Evolutionary conservation across 2,797 vertebrate species (phyloP).

Genomic region (Macropodus opercularis): DNA sequence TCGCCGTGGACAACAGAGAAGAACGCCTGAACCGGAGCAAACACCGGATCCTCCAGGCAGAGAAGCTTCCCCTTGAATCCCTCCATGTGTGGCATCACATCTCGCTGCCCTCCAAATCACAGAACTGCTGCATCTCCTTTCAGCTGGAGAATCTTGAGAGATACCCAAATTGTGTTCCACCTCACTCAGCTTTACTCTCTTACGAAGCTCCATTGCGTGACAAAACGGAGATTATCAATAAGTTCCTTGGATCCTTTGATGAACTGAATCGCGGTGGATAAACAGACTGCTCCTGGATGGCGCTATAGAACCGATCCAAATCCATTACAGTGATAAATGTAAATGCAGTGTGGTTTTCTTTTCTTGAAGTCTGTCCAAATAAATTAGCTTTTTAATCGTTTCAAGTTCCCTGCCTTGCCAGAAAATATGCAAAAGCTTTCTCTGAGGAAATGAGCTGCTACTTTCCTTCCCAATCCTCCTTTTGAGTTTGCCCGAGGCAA

Average conservation of each 20-base stretch:
- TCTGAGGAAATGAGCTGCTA: conserved; percentile 56
- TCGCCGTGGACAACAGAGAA: conserved; percentile 60
- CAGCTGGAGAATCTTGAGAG: conserved; percentile 9
- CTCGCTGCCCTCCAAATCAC: conserved; percentile 4
- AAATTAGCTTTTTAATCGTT: conserved; percentile 71
- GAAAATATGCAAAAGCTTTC: conserved; percentile 63
- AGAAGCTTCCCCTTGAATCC: conserved; percentile 11
- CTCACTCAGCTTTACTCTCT: conserved; percentile 58
- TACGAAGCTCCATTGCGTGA: conserved; percentile 71
- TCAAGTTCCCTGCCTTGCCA: conserved; percentile 66
- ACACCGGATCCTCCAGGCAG: conserved; percentile 31
- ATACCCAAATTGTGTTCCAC: conserved; percentile 20
- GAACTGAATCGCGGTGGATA: conserved; percentile 55
- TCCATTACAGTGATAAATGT: conserved; percentile 48
- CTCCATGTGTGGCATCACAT: conserved; percentile 2
- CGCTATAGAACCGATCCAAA: conserved; percentile 47
- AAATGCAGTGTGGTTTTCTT: conserved; percentile 42
- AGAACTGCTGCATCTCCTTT: conserved; percentile 23
- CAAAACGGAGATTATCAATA: conserved; percentile 38
- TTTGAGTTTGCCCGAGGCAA: conserved; percentile 57
- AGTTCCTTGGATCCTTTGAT: conserved; percentile 49
- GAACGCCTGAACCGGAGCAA: conserved; percentile 50
- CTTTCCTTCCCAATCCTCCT: conserved; percentile 62
- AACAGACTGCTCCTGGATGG: conserved; percentile 30
- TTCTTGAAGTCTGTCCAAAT: conserved; percentile 69